Evolutionary conservation across 2,113 vertebrate genomes (phyloP), one percentile per base, ranked within the genome.

Genomic region (Indicator indicator): DNA sequence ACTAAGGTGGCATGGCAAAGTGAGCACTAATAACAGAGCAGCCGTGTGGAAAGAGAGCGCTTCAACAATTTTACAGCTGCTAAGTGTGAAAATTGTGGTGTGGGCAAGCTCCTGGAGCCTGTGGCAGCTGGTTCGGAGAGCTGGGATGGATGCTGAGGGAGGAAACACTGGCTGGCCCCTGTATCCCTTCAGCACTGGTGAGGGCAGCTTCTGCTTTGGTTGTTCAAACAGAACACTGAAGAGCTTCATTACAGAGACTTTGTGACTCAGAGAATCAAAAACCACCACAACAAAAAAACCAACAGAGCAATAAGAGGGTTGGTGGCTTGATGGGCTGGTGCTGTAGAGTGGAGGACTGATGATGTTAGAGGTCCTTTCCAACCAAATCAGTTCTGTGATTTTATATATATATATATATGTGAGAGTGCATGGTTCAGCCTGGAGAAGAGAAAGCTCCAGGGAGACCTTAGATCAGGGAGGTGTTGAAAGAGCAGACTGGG

Each of bases 31-130:
- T 97, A 97, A 97, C 77, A 75, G 95, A 94, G 95, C 97, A 98
- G 90, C 97, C 56, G 7, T 91, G 96, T 97, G 97, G 97, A 98
- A 98, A 98, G 95, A 97, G 96, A 97, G 83, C 56, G 62, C 97
- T 98, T 98, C 97, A 97, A 98, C 98, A 97, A 98, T 98, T 98
- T 98, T 98, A 98, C 98, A 98, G 97, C 97, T 98, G 97, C 98
- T 98, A 98, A 98, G 97, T 98, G 98, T 98, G 97, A 97, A 98
- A 98, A 98, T 97, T 97, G 97, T 97, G 97, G 97, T 96, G 94
- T 97, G 97, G 97, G 96, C 94, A 95, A 97, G 96, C 96, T 94
- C 94, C 95, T 95, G 95, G 95, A 97, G 96, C 94, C 83, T 95
- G 84, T 96, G 93, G 95, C 97, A 93, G 70, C 96, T 94, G 85